phyloP scores from a whole-genome alignment of 2,113 vertebrate genomes.

The Seriola aureovittata region DNA sequence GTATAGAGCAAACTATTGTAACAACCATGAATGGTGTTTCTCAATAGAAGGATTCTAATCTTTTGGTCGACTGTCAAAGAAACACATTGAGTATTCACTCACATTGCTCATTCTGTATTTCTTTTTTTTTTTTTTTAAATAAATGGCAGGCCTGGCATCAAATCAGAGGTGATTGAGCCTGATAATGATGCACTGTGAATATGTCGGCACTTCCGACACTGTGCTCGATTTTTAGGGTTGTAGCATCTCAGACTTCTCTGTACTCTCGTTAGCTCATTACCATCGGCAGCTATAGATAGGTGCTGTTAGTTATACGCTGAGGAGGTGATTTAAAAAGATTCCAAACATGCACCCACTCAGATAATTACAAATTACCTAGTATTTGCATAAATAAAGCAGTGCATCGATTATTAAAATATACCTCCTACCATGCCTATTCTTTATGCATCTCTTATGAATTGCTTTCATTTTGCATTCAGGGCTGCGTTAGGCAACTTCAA shows the following conservation, averaged over 20 bases:
- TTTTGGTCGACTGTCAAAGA: not conserved
- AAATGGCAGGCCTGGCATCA: not conserved
- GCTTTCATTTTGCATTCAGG: conserved; percentile 68
- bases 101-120: not conserved
- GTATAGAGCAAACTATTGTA: conserved; percentile 45
- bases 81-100: conserved; percentile 1
- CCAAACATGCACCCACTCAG: conserved; percentile 65
- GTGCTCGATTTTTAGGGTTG: not conserved
- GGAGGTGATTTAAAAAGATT: conserved; percentile 59
- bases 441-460: conserved; percentile 71
- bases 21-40: conserved; percentile 25
- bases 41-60: not conserved
- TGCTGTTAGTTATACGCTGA: conserved; percentile 49
- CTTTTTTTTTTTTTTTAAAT: not conserved
- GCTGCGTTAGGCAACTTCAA: conserved; percentile 64
- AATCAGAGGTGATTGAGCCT: conserved; percentile 16
- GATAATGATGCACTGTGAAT: conserved; percentile 22
- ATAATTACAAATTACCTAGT: conserved; percentile 72
- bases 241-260: not conserved
- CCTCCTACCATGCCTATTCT: conserved; percentile 67
- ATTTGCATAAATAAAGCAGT: conserved; percentile 78
- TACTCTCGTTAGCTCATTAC: conserved; percentile 39
- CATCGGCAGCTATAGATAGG: conserved; percentile 40
- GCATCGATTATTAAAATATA: conserved; percentile 73
- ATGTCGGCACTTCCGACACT: not conserved